Evolutionary conservation across 2,888 invertebrate species (phyloP), one percentile per base, ranked within the genome.

Genomic region (Melieria picta): DNA sequence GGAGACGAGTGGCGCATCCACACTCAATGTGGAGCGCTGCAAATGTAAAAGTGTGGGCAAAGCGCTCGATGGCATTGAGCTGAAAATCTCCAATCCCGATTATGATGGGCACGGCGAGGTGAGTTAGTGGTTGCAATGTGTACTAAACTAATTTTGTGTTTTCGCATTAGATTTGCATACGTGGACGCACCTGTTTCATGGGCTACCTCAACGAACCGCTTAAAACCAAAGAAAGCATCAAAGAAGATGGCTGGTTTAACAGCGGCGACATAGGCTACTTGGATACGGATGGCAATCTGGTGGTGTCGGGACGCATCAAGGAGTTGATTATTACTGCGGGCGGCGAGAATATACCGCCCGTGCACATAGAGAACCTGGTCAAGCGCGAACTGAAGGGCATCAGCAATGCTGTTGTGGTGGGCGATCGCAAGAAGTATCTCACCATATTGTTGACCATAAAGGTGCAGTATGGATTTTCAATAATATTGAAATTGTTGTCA

Each of bases 301-400:
- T 90, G 75, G 91, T 95, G 72, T 94, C 94, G 16, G 95, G 95
- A 69, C 89, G 91, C 77, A 88, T 90, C 60, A 91, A 91, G 90
- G 97, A 97, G 84, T 81, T 97, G 46, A 88, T 97, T 43, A 96
- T 97, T 78, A 97, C 97, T 4, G 95, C 97, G n/a, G 97, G 97
- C 9, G 97, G 97, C 6, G 97, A 97, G 88, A 97, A 97, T 85
- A 90, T 95, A 81, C 91, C 97, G 2, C 96, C 97, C 0, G 91
- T 94, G 43, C 90, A 91, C 48, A 94, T 97, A 75, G 97, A 97
- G 86, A 92, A 94, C 78, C 86, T 89, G 47, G 89, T 97, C 6
- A 92, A 93, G 80, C 86, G 90, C 0, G 92, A 94, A 82, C 86
- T 97, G 52, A 91, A 93, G 5, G 90, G 91, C 69, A 85, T 97